A percentile compares a stretch with the other conserved stretches of the same genome.
These are phyloP conservation scores for Enteromius unitaeniatus DNA, from an alignment of 2,797 vertebrate species.

Conservation along the genomic window DNA sequence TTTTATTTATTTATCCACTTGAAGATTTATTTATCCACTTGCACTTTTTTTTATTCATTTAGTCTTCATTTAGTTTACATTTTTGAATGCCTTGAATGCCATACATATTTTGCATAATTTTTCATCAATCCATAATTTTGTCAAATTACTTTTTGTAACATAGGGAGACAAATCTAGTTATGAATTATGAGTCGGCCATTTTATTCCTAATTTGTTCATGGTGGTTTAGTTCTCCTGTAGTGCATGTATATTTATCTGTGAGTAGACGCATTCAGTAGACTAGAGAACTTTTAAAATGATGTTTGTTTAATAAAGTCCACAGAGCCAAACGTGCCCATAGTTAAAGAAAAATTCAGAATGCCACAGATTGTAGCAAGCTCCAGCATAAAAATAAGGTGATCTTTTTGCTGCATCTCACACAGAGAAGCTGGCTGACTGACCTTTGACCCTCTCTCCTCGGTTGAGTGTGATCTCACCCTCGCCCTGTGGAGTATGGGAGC, in stretches of 20 bases:
- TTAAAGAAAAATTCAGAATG: neutral
- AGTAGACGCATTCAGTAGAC: neutral
- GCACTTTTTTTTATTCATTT: neutral
- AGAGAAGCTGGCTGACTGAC: slow-evolving; percentile 71
- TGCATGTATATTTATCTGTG: neutral
- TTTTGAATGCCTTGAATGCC: neutral
- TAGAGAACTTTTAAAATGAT: neutral
- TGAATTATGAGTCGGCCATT: neutral
- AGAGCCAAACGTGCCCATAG: neutral
- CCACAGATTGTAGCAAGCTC: neutral
- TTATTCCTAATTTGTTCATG: neutral
- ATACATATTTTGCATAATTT: neutral
- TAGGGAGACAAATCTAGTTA: neutral
- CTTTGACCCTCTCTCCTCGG: slow-evolving; percentile 94
- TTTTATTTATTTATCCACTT: neutral
- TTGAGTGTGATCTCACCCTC: slow-evolving; percentile 81
- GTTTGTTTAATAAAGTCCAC: slow-evolving; percentile 1
- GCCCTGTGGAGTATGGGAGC: slow-evolving; percentile 92
- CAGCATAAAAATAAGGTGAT: neutral
- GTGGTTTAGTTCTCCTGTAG: neutral
- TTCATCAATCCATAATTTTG: neutral
- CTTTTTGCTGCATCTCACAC: neutral
- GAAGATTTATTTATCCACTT: neutral
- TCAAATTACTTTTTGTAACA: neutral
- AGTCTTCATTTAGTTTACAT: neutral